phyloP scores from a whole-genome alignment of 2,888 invertebrate genomes.

The Drosophila bunnanda region DNA sequence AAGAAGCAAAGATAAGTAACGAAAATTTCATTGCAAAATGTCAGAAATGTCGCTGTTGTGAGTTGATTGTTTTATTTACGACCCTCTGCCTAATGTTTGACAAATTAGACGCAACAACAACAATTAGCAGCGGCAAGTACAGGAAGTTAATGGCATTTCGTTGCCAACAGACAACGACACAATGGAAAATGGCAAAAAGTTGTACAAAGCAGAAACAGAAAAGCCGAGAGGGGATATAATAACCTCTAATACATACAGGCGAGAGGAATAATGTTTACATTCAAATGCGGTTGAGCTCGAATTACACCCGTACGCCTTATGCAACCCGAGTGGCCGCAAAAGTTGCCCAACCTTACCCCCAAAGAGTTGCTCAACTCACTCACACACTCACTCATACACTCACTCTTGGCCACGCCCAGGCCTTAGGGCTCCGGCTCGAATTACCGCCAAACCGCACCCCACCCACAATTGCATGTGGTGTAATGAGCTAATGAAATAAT shows the following conservation, averaged over 20 bases:
- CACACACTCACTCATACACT: constrained; percentile 19
- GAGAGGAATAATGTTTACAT: constrained; percentile 30
- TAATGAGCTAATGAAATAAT: constrained; percentile 56
- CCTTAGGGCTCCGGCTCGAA: constrained; percentile 36
- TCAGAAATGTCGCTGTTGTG: constrained; percentile 62
- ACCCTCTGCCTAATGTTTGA: constrained; percentile 72
- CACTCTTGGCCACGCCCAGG: constrained; percentile 30
- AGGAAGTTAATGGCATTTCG: constrained; percentile 69
- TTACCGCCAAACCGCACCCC: constrained; percentile 29
- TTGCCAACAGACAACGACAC: constrained; percentile 37
- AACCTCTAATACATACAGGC: constrained; percentile 26
- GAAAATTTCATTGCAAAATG: constrained; percentile 57
- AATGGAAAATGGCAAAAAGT: constrained; percentile 31
- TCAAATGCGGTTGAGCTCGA: constrained; percentile 41
- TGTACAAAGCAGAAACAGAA: constrained; percentile 6
- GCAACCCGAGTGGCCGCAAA: constrained; percentile 41
- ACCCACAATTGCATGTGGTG: constrained; percentile 28
- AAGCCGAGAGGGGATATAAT: constrained; percentile 39
- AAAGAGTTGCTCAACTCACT: constrained; percentile 41
- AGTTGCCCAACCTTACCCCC: constrained; percentile 24
- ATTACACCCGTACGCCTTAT: constrained; percentile 38
- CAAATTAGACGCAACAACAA: constrained; percentile 69
- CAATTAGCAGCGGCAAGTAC: constrained; percentile 52
- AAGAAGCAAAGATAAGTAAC: constrained; percentile 16
- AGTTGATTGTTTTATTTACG: constrained; percentile 80